Percentiles rank a stretch among this genome's conserved stretches.
phyloP scores from a whole-genome alignment of 2,113 vertebrate genomes.

The Hassar affinis region DNA sequence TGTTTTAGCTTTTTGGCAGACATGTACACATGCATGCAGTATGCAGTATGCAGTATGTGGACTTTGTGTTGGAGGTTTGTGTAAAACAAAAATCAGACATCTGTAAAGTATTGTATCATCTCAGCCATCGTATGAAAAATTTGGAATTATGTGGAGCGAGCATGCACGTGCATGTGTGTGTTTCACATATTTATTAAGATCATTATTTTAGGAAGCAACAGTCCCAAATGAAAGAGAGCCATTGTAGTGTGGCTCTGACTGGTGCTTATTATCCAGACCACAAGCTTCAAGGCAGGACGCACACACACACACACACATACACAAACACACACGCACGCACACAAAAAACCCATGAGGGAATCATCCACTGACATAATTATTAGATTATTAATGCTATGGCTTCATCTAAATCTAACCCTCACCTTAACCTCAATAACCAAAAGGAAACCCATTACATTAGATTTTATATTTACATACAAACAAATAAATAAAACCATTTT shows the following conservation, averaged over 20 bases:
- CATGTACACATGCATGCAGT: neutral
- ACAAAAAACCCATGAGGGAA: neutral
- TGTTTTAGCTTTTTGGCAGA: constrained; percentile 17
- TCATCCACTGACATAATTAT: neutral
- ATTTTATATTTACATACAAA: neutral
- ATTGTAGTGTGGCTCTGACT: constrained; percentile 40
- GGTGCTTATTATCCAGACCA: constrained; percentile 42
- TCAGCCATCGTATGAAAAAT: neutral
- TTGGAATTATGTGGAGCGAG: neutral
- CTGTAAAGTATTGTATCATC: constrained; percentile 1
- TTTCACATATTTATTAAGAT: constrained; percentile 1
- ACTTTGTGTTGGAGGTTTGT: neutral
- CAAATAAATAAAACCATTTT: neutral
- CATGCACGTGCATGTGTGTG: neutral
- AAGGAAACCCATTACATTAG: neutral
- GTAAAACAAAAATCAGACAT: neutral
- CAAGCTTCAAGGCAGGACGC: constrained; percentile 28
- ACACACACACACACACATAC: constrained; percentile 18
- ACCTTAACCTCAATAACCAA: neutral
- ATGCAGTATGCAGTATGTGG: neutral
- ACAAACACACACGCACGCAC: neutral
- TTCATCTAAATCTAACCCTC: neutral
- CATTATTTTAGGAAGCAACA: constrained; percentile 29
- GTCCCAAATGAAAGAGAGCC: constrained; percentile 35
- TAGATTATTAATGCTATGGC: neutral